phyloP scores from a whole-genome alignment of 1,140 invertebrate species.

The Hypothenemus hampei region DNA sequence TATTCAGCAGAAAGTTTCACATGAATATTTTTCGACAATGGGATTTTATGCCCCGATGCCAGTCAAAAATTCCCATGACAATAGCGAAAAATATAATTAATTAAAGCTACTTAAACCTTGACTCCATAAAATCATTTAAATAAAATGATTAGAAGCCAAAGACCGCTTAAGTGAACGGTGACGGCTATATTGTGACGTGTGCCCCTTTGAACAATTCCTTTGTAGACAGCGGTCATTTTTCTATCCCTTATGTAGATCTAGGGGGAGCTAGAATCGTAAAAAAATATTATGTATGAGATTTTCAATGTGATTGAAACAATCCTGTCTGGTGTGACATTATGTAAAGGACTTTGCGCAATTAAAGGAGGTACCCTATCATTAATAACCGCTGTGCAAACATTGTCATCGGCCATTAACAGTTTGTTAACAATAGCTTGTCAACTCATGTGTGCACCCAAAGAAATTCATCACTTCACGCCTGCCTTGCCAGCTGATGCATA shows the following conservation, averaged over 20 bases:
- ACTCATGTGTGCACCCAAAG: slow-evolving; percentile 22
- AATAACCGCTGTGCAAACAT: slow-evolving; percentile 33
- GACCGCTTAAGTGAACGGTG: slow-evolving; percentile 23
- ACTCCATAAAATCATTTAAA: slow-evolving; percentile 24
- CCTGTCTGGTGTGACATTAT: slow-evolving; percentile 21
- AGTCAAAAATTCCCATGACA: slow-evolving; percentile 19
- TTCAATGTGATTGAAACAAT: slow-evolving; percentile 17
- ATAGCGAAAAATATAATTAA: slow-evolving; percentile 20
- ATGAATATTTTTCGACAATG: slow-evolving; percentile 11
- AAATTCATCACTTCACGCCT: slow-evolving; percentile 27
- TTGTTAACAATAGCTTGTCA: slow-evolving; percentile 33
- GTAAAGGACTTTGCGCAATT: slow-evolving; percentile 23
- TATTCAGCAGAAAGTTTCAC: no score
- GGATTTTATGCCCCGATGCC: slow-evolving; percentile 12
- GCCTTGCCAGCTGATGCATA: slow-evolving; percentile 29
- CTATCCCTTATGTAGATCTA: slow-evolving; percentile 15
- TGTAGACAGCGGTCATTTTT: slow-evolving; percentile 24
- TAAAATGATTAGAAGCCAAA: slow-evolving; percentile 24
- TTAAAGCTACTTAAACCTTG: slow-evolving; percentile 25
- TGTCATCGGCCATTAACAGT: slow-evolving; percentile 35
- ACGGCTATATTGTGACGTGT: slow-evolving; percentile 22
- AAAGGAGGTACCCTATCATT: slow-evolving; percentile 30
- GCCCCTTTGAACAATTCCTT: slow-evolving; percentile 14
- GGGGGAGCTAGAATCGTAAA: slow-evolving; percentile 3
- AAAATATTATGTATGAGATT: slow-evolving; percentile 19